These are phyloP conservation scores for Dicranocentrus wangi DNA, from an alignment of 2,888 invertebrate genomes.

Conservation along the genomic window DNA sequence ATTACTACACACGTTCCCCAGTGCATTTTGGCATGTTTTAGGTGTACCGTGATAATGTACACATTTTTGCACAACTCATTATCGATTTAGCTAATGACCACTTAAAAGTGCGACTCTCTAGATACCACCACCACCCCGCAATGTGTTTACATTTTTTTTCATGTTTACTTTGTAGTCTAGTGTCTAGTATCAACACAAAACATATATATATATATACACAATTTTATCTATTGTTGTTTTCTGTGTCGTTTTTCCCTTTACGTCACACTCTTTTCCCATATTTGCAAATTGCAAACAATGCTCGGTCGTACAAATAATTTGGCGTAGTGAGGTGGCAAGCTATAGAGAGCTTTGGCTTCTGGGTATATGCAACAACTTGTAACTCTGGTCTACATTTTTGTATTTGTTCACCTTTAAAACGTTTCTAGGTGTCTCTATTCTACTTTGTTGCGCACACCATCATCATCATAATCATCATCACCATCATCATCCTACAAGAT, in stretches of 20 bases:
- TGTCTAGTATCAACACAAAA: conserved; percentile 11
- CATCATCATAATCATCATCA: neutral
- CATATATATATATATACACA: neutral
- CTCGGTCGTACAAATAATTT: neutral
- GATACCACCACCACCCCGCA: no score
- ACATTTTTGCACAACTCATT: conserved; percentile 38
- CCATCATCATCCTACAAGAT: neutral
- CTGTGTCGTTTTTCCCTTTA: conserved; percentile 30
- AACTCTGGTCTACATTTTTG: no score
- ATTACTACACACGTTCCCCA: no score
- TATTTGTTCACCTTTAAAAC: no score
- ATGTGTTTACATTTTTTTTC: conserved; percentile 12
- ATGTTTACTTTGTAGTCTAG: conserved; percentile 42
- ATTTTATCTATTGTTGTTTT: conserved; percentile 9
- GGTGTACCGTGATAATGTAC: no score
- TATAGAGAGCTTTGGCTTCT: neutral
- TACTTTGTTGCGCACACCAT: neutral
- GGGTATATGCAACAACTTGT: neutral
- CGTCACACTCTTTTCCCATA: conserved; percentile 58
- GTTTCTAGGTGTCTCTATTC: no score
- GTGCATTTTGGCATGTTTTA: no score
- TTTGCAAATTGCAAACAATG: conserved; percentile 36
- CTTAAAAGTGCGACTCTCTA: conserved; percentile 14
- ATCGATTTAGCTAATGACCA: conserved; percentile 32
- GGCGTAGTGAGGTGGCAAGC: conserved; percentile 19